Evolutionary conservation across 2,797 vertebrate genomes (phyloP).

Genomic region (Cottoperca gobio): DNA sequence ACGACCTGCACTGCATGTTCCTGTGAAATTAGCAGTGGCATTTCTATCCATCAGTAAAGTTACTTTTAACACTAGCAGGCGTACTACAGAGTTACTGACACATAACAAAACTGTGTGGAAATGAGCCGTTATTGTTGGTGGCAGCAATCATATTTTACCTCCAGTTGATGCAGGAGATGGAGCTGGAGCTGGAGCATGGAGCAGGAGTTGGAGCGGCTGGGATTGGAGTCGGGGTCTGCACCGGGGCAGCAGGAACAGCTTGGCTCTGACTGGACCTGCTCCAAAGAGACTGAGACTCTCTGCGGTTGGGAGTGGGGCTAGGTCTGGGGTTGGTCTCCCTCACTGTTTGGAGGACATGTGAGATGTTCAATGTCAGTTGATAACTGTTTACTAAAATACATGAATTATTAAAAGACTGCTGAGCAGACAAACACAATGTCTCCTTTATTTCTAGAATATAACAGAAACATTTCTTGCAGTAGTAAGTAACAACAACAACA

Average conservation of each 20-base stretch:
- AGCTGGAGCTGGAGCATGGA: neutral
- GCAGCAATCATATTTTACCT: constrained; percentile 42
- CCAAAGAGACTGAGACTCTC: constrained; percentile 64
- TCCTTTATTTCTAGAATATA: neutral
- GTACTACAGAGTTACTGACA: too few relatives aligned
- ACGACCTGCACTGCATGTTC: too few relatives aligned
- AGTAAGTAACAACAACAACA: neutral
- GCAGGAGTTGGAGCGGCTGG: neutral
- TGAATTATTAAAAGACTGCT: neutral
- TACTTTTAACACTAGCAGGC: too few relatives aligned
- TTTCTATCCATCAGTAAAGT: too few relatives aligned
- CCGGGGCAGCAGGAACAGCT: neutral
- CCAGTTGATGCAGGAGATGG: constrained; percentile 40
- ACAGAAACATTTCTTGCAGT: neutral
- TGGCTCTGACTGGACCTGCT: constrained; percentile 69
- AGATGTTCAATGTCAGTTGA: neutral
- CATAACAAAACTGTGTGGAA: too few relatives aligned
- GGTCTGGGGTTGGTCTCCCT: constrained; percentile 52
- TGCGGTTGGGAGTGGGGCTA: constrained; percentile 63
- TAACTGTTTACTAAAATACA: neutral
- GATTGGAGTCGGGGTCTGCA: neutral
- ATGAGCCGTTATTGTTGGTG: neutral
- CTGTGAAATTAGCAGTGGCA: too few relatives aligned
- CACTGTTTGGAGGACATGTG: constrained; percentile 42
- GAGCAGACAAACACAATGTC: neutral